A percentile compares a stretch with the other conserved stretches of the same genome.
phyloP scores from a whole-genome alignment of 1,140 invertebrate species.

The Leucophenga varia region DNA sequence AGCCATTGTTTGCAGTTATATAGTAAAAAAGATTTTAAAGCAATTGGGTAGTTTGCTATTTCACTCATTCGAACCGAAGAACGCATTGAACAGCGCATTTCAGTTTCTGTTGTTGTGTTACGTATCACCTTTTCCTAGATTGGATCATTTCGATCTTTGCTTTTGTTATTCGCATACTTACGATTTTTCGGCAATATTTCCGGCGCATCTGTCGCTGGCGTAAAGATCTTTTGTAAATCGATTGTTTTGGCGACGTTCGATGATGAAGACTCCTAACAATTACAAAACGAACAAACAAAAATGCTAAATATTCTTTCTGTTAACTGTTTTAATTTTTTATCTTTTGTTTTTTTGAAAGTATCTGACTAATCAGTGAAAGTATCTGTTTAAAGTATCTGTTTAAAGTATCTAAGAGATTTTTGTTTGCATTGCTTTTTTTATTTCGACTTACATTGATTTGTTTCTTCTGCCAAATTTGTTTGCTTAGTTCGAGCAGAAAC shows the following conservation, averaged over 20 bases:
- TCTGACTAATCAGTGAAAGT: conserved; percentile 7
- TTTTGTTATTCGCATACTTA: conserved; percentile 55
- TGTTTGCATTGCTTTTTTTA: too few relatives aligned
- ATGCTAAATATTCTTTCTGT: too few relatives aligned
- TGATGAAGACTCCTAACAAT: conserved; percentile 53
- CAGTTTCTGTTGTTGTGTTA: conserved; percentile 19
- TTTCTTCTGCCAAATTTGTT: conserved; percentile 44
- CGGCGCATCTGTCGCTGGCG: conserved; percentile 74
- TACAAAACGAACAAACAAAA: conserved; percentile 11
- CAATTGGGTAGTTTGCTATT: conserved; percentile 5
- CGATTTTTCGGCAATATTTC: conserved; percentile 70
- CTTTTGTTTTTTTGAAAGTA: too few relatives aligned
- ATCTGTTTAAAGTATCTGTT: not conserved
- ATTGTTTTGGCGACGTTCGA: conserved; percentile 61
- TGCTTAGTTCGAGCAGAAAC: conserved; percentile 75
- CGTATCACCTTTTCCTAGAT: conserved; percentile 42
- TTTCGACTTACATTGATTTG: conserved; percentile 36
- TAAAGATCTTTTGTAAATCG: conserved; percentile 82
- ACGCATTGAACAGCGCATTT: too few relatives aligned
- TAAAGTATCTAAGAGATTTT: too few relatives aligned
- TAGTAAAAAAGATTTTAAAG: not conserved
- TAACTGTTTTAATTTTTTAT: too few relatives aligned
- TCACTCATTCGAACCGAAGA: too few relatives aligned
- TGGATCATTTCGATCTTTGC: not conserved
- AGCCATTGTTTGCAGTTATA: not conserved